These are phyloP conservation scores for Heteropelma amictum DNA, from an alignment of 2,888 invertebrate species.

Conservation along the genomic window DNA sequence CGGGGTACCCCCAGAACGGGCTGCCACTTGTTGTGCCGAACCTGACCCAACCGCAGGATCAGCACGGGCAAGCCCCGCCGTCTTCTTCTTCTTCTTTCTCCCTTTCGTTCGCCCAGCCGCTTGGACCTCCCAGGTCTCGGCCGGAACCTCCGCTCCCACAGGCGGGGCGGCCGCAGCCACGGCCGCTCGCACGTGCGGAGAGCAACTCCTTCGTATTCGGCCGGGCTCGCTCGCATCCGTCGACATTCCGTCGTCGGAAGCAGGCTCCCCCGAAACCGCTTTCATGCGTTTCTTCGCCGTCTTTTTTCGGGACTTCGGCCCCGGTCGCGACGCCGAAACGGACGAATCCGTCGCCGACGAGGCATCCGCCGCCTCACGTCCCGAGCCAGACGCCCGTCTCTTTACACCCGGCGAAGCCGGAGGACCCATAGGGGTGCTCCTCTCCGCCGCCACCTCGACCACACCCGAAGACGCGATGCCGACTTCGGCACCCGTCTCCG, in stretches of 20 bases:
- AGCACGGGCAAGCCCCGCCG: neutral
- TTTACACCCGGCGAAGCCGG: neutral
- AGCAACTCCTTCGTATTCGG: too few species aligned
- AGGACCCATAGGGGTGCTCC: neutral
- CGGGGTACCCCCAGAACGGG: too few species aligned
- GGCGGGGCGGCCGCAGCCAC: neutral
- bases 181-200: neutral
- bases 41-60: too few species aligned
- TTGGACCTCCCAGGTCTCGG: neutral
- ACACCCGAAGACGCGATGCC: neutral
- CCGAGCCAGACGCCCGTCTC: neutral
- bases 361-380: neutral
- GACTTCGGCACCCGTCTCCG: too few species aligned
- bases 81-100: neutral
- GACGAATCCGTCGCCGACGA: neutral
- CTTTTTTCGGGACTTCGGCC: neutral
- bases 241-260: neutral
- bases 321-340: neutral
- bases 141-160: neutral
- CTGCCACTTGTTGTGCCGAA: too few species aligned
- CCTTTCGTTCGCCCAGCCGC: neutral
- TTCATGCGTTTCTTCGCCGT: neutral
- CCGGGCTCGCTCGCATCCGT: too few species aligned
- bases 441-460: neutral
- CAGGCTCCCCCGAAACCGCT: neutral